Evolutionary conservation across 2,113 vertebrate genomes (phyloP).

Genomic region (Suricata suricatta): DNA sequence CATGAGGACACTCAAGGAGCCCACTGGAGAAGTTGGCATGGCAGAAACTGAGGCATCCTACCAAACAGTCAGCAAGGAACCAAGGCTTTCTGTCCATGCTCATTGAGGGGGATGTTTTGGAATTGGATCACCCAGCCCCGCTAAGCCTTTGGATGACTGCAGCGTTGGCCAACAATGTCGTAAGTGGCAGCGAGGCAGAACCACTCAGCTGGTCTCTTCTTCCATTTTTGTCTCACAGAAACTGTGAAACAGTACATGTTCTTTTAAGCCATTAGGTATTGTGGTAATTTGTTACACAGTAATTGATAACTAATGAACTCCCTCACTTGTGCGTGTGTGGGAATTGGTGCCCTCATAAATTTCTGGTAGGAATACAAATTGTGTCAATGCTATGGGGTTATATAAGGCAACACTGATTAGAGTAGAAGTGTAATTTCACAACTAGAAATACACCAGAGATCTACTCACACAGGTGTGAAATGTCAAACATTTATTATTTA

Average conservation of each 20-base stretch:
- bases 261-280: neutral
- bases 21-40: neutral
- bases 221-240: neutral
- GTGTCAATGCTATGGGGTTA: neutral
- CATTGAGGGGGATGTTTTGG: neutral
- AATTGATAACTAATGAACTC: constrained; percentile 46
- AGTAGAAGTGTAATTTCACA: constrained; percentile 31
- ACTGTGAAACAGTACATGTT: neutral
- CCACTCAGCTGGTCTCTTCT: neutral
- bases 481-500: neutral
- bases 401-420: neutral
- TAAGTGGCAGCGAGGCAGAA: neutral
- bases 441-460: constrained; percentile 34
- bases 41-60: neutral
- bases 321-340: neutral
- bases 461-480: constrained; percentile 13
- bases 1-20: neutral
- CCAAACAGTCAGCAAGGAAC: neutral
- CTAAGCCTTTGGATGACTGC: neutral
- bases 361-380: constrained; percentile 2
- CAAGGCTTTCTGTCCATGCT: neutral
- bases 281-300: constrained; percentile 28
- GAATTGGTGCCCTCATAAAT: neutral
- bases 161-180: neutral
- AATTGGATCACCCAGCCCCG: neutral